Percentiles rank a stretch among this genome's conserved stretches.
These are phyloP conservation scores for Venusia cambrica DNA, from an alignment of 2,888 invertebrate species.

Conservation along the genomic window DNA sequence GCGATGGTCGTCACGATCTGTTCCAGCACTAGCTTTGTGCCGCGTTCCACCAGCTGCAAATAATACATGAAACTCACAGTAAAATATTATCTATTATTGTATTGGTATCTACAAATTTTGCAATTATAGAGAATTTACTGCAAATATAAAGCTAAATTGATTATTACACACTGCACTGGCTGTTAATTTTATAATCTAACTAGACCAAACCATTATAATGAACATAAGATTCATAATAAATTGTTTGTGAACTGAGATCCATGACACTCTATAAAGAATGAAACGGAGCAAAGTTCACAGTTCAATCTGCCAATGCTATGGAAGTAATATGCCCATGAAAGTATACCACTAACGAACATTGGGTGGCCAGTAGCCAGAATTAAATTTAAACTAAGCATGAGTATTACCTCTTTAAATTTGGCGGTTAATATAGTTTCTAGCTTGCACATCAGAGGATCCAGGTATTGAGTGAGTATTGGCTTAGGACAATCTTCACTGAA, in stretches of 20 bases:
- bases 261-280: conserved; percentile 56
- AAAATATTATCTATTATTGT: no score
- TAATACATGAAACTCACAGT: background rate
- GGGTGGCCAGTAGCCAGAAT: no score
- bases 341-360: conserved; percentile 77
- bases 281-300: conserved; percentile 69
- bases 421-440: conserved; percentile 93
- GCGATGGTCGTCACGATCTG: conserved; percentile 99
- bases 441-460: conserved; percentile 95
- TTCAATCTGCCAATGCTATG: conserved; percentile 75
- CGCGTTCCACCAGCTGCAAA: conserved; percentile 90
- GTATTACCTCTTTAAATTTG: conserved; percentile 92
- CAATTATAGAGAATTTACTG: no score
- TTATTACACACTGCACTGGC: no score
- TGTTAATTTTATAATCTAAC: no score
- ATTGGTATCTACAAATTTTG: no score
- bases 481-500: conserved; percentile 99
- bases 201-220: no score
- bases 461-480: conserved; percentile 92
- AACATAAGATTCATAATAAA: no score
- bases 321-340: conserved; percentile 59
- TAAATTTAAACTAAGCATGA: no score
- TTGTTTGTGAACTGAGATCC: conserved; percentile 75
- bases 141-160: no score
- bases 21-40: conserved; percentile 97